phyloP scores from a whole-genome alignment of 2,113 vertebrate species.

The Neodontobutis hainanensis region DNA sequence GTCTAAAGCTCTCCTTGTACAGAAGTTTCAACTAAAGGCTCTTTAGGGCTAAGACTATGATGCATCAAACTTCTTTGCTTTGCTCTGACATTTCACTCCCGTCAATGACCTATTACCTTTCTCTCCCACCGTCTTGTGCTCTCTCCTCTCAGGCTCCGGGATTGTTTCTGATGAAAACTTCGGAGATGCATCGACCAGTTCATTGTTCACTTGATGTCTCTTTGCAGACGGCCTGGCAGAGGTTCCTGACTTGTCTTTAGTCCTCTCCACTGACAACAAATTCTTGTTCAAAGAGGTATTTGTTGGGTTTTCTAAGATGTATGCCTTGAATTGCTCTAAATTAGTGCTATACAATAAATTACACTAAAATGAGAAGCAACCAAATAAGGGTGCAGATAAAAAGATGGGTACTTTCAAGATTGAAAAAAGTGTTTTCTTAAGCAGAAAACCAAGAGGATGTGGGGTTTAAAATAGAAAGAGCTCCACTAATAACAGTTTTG shows the following conservation, averaged over 20 bases:
- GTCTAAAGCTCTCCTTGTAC: too few relatives aligned
- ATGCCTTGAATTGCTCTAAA: neutral
- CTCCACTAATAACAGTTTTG: too few relatives aligned
- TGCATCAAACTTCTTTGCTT: neutral
- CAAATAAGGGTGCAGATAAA: neutral
- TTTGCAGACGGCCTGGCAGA: neutral
- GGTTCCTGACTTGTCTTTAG: neutral
- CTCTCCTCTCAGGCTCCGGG: neutral
- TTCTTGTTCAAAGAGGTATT: neutral
- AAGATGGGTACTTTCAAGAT: neutral
- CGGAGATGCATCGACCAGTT: neutral
- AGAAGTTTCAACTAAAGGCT: too few relatives aligned
- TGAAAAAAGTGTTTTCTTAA: too few relatives aligned
- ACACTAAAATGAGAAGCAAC: neutral
- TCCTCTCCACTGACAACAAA: neutral
- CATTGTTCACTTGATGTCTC: neutral
- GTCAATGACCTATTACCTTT: neutral
- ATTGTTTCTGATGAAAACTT: conserved; percentile 2
- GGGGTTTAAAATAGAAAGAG: too few relatives aligned
- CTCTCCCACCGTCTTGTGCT: neutral
- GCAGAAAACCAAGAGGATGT: too few relatives aligned
- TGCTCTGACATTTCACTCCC: neutral
- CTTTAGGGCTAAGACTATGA: neutral
- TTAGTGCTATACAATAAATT: neutral
- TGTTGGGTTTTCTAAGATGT: neutral